Evolutionary conservation across 2,797 vertebrate genomes (phyloP), one percentile per base, ranked within the genome.

Genomic region (Bryconaethiops microstoma): DNA sequence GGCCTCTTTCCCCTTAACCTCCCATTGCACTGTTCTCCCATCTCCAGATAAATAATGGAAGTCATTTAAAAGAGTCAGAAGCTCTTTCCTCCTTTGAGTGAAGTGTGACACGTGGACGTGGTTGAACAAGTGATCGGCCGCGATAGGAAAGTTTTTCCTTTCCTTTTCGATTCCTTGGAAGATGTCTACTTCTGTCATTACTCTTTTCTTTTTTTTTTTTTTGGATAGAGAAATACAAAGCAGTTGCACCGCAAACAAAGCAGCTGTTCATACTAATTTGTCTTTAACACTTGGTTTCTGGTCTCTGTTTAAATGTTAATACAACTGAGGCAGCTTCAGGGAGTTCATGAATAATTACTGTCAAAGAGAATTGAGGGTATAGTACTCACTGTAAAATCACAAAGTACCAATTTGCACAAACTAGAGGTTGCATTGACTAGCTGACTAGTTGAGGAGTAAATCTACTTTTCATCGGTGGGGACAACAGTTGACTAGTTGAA

Each of bases 11-110:
- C 42, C 64, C 42, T 21, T 71, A 83, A 76, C 71, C 72, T 83
- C 80, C 35, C 23, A 55, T 52, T 64, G 67, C 72, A 74, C 71
- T 83, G 67, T 73, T 81, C 80, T 81, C 54, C 60, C 60, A 52
- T 73, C 50, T 78, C 62, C 67, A 19, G 54, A 79, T 55, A 68
- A 70, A 50, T 68, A 60, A 25, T 1, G 48, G 7, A 69, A 69
- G 62, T 23, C 29, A 39, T 74, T 65, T 50, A 42, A 59, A 59
- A 29, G 69, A 54, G 23, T 70, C 42, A 21, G n/a, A 48, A 48
- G n/a, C 7, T 21, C 19, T 52, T 14, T 40, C 45, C 48, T 54
- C 21, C 25, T 52, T 54, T 42, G 39, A 50, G 45, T 50, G 45
- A 70, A 70, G 21, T 25, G 16, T 25, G 67, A 64, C 25, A 64